Base-by-base conservation (phyloP, 1,140 invertebrate species). In the Brachionus rubens region DNA sequence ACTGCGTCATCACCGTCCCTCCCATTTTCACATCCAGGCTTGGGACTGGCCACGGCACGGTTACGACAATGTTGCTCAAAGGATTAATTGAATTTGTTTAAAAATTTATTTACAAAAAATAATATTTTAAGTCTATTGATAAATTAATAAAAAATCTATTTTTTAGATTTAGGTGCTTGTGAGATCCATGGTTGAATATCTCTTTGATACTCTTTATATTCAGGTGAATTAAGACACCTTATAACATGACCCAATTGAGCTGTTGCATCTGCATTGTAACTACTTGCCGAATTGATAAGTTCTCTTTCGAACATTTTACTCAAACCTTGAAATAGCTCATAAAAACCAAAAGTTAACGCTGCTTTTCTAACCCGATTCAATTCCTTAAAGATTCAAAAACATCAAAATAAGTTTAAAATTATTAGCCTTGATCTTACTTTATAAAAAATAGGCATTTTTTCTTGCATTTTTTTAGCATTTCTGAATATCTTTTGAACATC, bases 371-470 rank as follows among this genome's bases (percentile, higher is more conserved):
- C 68, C 30, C 68, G 19, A 14, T 72, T 72, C 0, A 72, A 24
- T 48, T 72, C 68, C 65, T 70, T 47, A 14, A 26, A 12, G 28
- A 16, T 30, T 7, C 10, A 3, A 70, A 36, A 50, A 68, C 21
- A 16, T 59, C 5, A 14, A 48, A 68, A 68, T 36, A 43, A 24
- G 19, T 30, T 68, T 26, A 30, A 43, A 1, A n/a, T 16, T 33
- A 41, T 16, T 43, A n/a, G n/a, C n/a, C n/a, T n/a, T n/a, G n/a
- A n/a, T 67, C 5, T 16, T 47, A 70, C 65, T 50, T 72, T 72
- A 26, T 72, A 72, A 72, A 72, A 72, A 19, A 72, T 54, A 19
- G 68, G 68, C 68, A 72, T 72, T 33, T 72, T 72, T 54, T 72
- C 68, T 7, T 72, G 28, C 68, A 72, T 72, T 50, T 72, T 72